A percentile compares a stretch with the other conserved stretches of the same genome.
phyloP scores from a whole-genome alignment of 2,797 vertebrate species.

The Uromys caudimaculatus region DNA sequence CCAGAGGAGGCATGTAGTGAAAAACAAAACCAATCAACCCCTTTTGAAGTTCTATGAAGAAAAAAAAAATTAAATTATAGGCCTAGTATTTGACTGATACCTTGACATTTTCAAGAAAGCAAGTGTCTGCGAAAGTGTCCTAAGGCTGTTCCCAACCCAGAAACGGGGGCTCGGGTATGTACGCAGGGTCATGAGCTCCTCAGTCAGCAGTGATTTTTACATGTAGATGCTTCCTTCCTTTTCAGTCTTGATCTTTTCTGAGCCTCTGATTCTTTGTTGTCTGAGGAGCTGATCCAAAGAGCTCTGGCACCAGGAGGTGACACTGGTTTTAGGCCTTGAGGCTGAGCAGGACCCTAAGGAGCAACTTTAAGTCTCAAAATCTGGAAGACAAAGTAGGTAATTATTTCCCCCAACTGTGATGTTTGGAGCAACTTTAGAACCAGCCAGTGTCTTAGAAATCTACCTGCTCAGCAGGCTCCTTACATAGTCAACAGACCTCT shows the following conservation, averaged over 20 bases:
- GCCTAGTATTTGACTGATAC: slow-evolving; percentile 37
- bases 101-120: neutral
- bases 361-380: slow-evolving; percentile 44
- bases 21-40: neutral
- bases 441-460: slow-evolving; percentile 66
- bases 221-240: slow-evolving; percentile 11
- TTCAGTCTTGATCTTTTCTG: slow-evolving; percentile 34
- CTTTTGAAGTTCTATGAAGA: neutral
- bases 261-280: slow-evolving; percentile 1
- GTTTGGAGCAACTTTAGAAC: slow-evolving; percentile 47
- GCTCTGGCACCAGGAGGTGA: neutral
- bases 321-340: neutral
- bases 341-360: slow-evolving; percentile 51
- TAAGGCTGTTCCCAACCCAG: neutral
- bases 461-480: slow-evolving; percentile 52
- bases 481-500: slow-evolving; percentile 54
- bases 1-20: slow-evolving; percentile 5
- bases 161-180: neutral
- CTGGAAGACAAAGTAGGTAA: slow-evolving; percentile 56
- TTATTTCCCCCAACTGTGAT: slow-evolving; percentile 58
- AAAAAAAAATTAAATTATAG: neutral
- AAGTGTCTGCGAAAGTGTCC: neutral
- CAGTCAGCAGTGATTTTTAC: slow-evolving; percentile 36
- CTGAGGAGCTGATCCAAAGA: neutral
- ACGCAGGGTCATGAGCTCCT: neutral